Evolutionary conservation across 1,140 invertebrate genomes (phyloP), one percentile per base, ranked within the genome.

Genomic region (Pinna nobilis): DNA sequence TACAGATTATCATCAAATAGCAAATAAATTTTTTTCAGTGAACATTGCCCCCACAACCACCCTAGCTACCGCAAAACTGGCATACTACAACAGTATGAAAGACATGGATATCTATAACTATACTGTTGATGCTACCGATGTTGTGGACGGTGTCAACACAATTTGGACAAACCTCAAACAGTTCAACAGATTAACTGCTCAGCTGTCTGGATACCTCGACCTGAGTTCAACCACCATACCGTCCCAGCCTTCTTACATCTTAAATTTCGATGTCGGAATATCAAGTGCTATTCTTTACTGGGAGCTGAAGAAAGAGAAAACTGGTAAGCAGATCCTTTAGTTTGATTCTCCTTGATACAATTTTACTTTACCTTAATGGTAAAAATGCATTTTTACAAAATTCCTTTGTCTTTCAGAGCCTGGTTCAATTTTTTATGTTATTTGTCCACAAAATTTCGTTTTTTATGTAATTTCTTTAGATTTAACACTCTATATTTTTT

Each of bases 41-140:
- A n/a, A n/a, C n/a, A n/a, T n/a, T n/a, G n/a, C 55, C 9, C 55
- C 55, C 5, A 32, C 15, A 15, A 59, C 37, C 11, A 59, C 55
- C 3, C 32, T 59, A 9, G 55, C 55, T 18, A 35, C 55, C 0
- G 55, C 55, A 25, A 33, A 35, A n/a, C 30, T 59, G 30, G 55
- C 55, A 1, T 59, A 59, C 23, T 7, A 59, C 30, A 30, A 59
- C 28, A 30, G 15, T n/a, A 35, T 33, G 1, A 59, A 59, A 59
- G 2, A n/a, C 1, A 59, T 59, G 55, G 55, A 59, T 33, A 35
- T 59, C 20, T 59, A 59, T 18, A 59, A 59, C 30, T 59, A 33
- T 7, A 59, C 55, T 13, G 37, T 33, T 7, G 55, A 59, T 6
- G 55, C 55, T n/a, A 59, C 55, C 11, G n/a, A 59, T 33, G 20